Evolutionary conservation across 2,797 vertebrate genomes (phyloP), one percentile per base, ranked within the genome.

Genomic region (Nyctalus aviator): DNA sequence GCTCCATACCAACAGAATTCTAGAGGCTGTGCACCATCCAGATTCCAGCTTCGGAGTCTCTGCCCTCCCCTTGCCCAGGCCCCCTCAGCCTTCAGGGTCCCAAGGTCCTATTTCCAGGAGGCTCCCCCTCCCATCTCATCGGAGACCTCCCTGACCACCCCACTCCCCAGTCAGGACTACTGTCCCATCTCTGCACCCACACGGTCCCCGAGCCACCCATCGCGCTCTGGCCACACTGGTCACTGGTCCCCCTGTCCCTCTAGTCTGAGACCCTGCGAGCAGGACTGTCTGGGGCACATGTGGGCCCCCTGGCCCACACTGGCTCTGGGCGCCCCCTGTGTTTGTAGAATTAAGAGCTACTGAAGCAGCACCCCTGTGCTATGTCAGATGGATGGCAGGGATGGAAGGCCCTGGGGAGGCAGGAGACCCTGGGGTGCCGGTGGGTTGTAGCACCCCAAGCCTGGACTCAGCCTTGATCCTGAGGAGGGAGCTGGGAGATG

Each of bases 191-290:
- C 25, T 88, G 91, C 3, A 1, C 20, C 59, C 27, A 10, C 4
- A 0, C 2, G 8, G 13, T 37, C 71, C 53, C 20, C 1, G 0
- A n/a, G 13, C 55, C 2, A 0, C 27, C 53, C 41, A 0, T 25
- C 35, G 0, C 0, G 0, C 6, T 27, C 69, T 41, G 68, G 44
- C 30, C 9, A 15, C 53, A 0, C 23, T 21, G 32, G 10, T 14
- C 25, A 5, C 41, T 2, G 23, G n/a, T 62, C 68, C 84, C 23
- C 15, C 17, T 68, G 69, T 8, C n/a, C 53, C 50, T 20, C 23
- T 21, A 30, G 71, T 44, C 15, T 18, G 23, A 32, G 32, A 50
- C 69, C 44, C 7, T 2, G 2, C 0, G 12, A 44, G 69, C 44
- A 90, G 73, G 62, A 57, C 46, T 20, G 32, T 35, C 41, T 20